These are phyloP conservation scores for Drosophila oshimai DNA, from an alignment of 1,140 invertebrate genomes.

Conservation along the genomic window DNA sequence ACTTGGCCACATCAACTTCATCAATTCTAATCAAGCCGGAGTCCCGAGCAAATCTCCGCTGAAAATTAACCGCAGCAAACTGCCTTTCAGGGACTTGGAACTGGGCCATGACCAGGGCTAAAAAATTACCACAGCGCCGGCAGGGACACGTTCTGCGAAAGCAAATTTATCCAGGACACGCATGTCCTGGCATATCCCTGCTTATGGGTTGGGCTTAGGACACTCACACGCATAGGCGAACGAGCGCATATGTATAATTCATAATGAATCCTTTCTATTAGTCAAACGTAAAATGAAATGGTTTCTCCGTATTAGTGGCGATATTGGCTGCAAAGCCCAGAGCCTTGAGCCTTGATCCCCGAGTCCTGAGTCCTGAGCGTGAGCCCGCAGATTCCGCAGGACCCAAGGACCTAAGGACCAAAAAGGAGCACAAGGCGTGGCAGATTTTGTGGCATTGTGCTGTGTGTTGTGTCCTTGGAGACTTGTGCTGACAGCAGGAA, in stretches of 20 bases:
- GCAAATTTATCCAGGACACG: slow-evolving; percentile 67
- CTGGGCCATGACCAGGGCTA: slow-evolving; percentile 8
- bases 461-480: slow-evolving; percentile 69
- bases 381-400: slow-evolving; percentile 30
- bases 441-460: slow-evolving; percentile 66
- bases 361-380: slow-evolving; percentile 16
- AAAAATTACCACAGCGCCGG: slow-evolving; percentile 30
- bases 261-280: slow-evolving; percentile 82
- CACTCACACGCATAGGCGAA: slow-evolving; percentile 16
- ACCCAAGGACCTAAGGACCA: slow-evolving; percentile 1
- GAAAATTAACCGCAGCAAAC: slow-evolving; percentile 72
- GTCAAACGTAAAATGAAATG: slow-evolving; percentile 78
- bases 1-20: slow-evolving; percentile 58
- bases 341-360: slow-evolving; percentile 9
- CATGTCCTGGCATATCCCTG: slow-evolving; percentile 17
- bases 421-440: slow-evolving; percentile 44
- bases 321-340: slow-evolving; percentile 68
- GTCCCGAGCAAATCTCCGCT: slow-evolving; percentile 56
- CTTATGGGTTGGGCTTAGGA: slow-evolving; percentile 18
- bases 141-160: slow-evolving; percentile 28
- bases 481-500: slow-evolving; percentile 52
- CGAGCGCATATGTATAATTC: slow-evolving; percentile 65
- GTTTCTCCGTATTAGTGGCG: slow-evolving; percentile 69
- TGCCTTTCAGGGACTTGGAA: slow-evolving; percentile 32
- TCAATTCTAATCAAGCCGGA: slow-evolving; percentile 75